Conservation (phyloP, 2,113 vertebrate species). For the Pseudois nayaur region DNA sequence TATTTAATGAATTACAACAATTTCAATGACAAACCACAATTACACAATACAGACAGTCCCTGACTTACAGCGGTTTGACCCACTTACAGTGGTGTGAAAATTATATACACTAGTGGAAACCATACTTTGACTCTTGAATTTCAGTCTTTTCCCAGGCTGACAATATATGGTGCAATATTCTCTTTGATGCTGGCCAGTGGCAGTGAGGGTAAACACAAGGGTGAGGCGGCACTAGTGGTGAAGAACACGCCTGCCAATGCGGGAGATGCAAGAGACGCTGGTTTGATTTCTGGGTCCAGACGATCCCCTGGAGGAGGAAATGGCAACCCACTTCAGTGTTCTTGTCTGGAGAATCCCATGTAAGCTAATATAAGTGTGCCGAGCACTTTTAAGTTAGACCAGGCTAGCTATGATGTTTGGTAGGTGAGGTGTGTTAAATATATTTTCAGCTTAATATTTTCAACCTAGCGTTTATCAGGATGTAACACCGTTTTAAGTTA, state of each 20-base stretch:
- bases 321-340: not conserved
- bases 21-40: not conserved
- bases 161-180: not conserved
- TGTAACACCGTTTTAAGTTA: not conserved
- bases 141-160: not conserved
- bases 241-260: too few relatives aligned
- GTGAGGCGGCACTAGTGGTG: rapidly evolving
- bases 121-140: not conserved
- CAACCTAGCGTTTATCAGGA: not conserved
- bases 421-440: not conserved
- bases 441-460: not conserved
- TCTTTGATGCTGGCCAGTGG: not conserved
- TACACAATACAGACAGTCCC: not conserved
- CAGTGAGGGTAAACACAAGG: not conserved
- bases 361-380: not conserved
- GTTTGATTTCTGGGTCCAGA: not conserved
- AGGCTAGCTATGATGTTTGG: not conserved
- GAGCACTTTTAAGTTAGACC: not conserved
- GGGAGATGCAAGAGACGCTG: not conserved
- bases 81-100: not conserved
- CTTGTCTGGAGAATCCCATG: not conserved
- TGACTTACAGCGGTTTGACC: not conserved
- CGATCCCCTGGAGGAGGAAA: not conserved
- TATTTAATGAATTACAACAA: not conserved
- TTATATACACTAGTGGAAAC: not conserved